Percentiles rank a stretch among this genome's conserved stretches.
Conservation (phyloP, 2,113 vertebrate genomes). For the Potamarius usumacintae region DNA sequence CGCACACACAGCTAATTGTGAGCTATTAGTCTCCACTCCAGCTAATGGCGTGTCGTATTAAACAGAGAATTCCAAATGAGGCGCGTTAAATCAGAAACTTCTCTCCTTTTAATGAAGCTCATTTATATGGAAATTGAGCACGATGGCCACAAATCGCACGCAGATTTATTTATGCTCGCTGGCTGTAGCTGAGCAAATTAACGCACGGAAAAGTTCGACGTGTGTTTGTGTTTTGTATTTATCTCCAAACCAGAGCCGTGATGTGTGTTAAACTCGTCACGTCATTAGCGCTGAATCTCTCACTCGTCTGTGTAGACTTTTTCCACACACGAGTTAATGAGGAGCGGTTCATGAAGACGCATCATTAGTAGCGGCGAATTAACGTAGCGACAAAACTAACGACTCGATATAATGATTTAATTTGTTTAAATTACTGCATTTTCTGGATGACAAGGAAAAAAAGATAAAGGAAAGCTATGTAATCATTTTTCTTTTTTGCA, state of each 20-base stretch:
- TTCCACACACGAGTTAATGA: not conserved
- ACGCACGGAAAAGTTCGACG: constrained; percentile 20
- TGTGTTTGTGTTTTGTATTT: constrained; percentile 31
- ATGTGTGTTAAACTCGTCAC: not conserved
- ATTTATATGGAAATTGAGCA: constrained; percentile 82
- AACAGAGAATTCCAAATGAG: constrained; percentile 81
- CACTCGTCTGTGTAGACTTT: not conserved
- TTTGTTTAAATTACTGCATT: not conserved
- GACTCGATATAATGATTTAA: not conserved
- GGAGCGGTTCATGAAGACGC: not conserved
- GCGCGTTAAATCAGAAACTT: constrained; percentile 77
- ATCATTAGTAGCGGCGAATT: not conserved
- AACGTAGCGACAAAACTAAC: not conserved
- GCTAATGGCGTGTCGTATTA: constrained; percentile 80
- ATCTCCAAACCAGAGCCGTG: not conserved
- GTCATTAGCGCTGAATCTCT: not conserved
- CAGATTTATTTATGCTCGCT: constrained; percentile 72
- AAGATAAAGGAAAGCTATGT: not conserved
- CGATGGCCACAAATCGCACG: constrained; percentile 70
- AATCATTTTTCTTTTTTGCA: not conserved
- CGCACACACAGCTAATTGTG: constrained; percentile 68
- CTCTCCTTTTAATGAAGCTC: constrained; percentile 78
- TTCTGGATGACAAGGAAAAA: not conserved
- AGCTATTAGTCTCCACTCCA: constrained; percentile 75
- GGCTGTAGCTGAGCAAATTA: constrained; percentile 58